phyloP scores from a whole-genome alignment of 2,797 vertebrate genomes.

The Halcyon smyrnensis region DNA sequence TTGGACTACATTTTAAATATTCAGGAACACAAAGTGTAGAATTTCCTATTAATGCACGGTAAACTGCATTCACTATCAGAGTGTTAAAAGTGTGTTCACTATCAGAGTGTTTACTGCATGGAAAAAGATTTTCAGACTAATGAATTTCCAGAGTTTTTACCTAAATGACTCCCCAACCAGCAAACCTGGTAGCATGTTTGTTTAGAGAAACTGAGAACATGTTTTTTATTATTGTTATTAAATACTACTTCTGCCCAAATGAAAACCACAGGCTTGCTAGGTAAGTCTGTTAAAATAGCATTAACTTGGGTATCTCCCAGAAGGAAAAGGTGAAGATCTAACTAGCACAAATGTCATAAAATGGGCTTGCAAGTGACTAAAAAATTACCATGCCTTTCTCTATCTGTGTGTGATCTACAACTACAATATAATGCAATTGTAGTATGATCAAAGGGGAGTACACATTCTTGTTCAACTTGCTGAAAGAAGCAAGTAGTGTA shows the following conservation, averaged over 20 bases:
- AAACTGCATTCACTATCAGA: neutral
- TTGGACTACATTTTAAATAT: neutral
- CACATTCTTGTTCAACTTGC: neutral
- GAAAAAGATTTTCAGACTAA: neutral
- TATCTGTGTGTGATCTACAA: neutral
- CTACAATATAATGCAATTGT: neutral
- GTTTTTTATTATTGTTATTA: neutral
- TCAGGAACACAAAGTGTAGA: neutral
- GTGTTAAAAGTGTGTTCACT: neutral
- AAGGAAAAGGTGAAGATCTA: neutral
- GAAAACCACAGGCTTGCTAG: neutral
- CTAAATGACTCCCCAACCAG: neutral
- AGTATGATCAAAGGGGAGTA: neutral
- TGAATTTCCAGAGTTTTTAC: neutral
- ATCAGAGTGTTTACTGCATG: neutral
- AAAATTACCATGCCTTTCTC: neutral
- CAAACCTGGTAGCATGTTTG: neutral
- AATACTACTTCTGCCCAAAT: neutral
- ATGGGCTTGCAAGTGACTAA: neutral
- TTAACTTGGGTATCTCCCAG: neutral
- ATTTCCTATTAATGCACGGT: neutral
- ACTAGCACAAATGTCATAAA: neutral
- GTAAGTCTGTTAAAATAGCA: neutral
- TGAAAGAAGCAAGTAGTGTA: slow-evolving; percentile 46
- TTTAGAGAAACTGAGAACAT: neutral